phyloP scores from a whole-genome alignment of 2,888 invertebrate genomes.

The Elmis aenea region DNA sequence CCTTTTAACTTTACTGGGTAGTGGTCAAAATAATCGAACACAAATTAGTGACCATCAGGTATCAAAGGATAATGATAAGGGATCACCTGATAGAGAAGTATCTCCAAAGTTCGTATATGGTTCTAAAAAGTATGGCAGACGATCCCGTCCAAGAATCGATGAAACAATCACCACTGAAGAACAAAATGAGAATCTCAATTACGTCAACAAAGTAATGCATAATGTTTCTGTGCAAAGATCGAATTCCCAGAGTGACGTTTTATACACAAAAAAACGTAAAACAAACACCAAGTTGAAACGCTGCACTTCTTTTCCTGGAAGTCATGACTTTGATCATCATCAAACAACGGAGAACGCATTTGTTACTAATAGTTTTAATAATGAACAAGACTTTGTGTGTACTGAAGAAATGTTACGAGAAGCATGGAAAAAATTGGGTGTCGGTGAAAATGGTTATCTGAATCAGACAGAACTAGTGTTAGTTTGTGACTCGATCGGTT shows the following conservation, averaged over 20 bases:
- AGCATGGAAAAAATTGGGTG: constrained; percentile 59
- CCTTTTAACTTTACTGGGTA: constrained; percentile 62
- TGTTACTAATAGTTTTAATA: constrained; percentile 43
- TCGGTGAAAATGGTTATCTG: constrained; percentile 57
- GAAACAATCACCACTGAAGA: constrained; percentile 40
- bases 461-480: constrained; percentile 58
- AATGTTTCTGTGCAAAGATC: constrained; percentile 50
- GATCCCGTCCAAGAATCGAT: constrained; percentile 58
- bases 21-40: constrained; percentile 40
- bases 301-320: constrained; percentile 53
- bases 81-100: constrained; percentile 63
- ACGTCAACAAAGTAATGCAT: constrained; percentile 29
- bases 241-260: constrained; percentile 53
- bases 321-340: constrained; percentile 30
- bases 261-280: constrained; percentile 48
- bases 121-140: constrained; percentile 69
- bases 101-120: constrained; percentile 70
- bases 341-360: constrained; percentile 41
- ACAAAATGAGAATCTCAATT: constrained; percentile 41
- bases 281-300: constrained; percentile 51
- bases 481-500: constrained; percentile 63
- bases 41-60: constrained; percentile 21
- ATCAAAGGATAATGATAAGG: constrained; percentile 46
- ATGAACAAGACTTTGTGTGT: constrained; percentile 38
- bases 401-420: constrained; percentile 58